These are phyloP conservation scores for Callocephalon fimbriatum DNA, from an alignment of 2,113 vertebrate genomes.

Conservation along the genomic window DNA sequence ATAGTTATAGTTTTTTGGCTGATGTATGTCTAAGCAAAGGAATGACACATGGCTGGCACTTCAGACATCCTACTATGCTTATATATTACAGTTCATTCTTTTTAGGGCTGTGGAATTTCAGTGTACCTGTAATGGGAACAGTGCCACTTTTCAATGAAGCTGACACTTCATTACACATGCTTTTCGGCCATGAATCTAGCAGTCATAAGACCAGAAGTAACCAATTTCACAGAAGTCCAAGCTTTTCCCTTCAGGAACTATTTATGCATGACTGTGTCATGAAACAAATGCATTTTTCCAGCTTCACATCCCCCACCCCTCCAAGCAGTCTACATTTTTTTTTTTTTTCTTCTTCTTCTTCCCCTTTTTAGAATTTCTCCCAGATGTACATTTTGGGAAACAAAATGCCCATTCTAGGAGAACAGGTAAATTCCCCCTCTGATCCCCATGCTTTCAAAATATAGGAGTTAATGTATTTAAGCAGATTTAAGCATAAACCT, in stretches of 20 bases:
- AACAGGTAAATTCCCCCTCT: neutral
- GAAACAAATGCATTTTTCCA: neutral
- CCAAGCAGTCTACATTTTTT: neutral
- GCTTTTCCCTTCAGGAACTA: neutral
- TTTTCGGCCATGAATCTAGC: neutral
- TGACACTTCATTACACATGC: neutral
- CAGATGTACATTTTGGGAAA: neutral
- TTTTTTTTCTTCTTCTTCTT: neutral
- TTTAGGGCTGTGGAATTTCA: neutral
- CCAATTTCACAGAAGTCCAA: neutral
- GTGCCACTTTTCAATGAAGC: neutral
- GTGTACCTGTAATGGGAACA: neutral
- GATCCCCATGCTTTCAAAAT: neutral
- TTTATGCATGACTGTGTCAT: neutral
- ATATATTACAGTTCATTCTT: neutral
- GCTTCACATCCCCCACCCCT: neutral
- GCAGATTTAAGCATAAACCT: neutral
- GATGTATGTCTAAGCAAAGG: neutral
- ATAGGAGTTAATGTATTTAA: neutral
- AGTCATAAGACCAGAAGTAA: neutral
- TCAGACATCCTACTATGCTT: neutral
- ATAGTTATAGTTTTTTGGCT: neutral
- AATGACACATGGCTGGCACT: neutral
- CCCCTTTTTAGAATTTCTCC: neutral
- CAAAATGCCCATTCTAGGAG: neutral